Base-by-base conservation (phyloP, 2,888 invertebrate species). In the Glaucopsyche alexis region DNA sequence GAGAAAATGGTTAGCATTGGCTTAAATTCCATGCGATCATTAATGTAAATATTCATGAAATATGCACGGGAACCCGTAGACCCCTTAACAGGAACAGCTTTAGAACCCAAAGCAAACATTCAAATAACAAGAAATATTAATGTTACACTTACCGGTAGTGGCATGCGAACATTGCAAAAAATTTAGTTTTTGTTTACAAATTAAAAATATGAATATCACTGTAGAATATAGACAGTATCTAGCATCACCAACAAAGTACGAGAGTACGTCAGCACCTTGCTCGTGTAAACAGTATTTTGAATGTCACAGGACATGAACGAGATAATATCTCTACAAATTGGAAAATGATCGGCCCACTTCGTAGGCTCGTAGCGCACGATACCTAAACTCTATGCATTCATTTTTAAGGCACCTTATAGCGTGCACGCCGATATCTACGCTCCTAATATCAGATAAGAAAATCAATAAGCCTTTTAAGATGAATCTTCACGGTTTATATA, bases 381-480 rank as follows among this genome's bases (percentile, higher is more conserved):
- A 40, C 60, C 74, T 75, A 73, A 60, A 71, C 75, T 75, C 72
- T 75, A 38, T 9, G 45, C 29, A 19, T 29, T n/a, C 73, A 69
- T 77, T 77, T 81, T 83, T 81, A 81, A 80, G 82, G 84, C 85
- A 85, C 84, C 83, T 79, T 84, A 85, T 82, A 86, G 82, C 80
- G 84, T 86, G 85, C 85, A 85, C 81, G 83, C 84, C 81, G 81
- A 82, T 81, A 80, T 79, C 81, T 81, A 78, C 73, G 78, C 78
- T 78, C 76, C 76, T 77, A 77, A 77, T 78, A 76, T 83, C 82
- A 80, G 79, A 81, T 79, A 80, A 75, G 83, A 88, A 90, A 91
- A 91, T 91, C 91, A 86, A 91, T 92, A 91, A 85, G 79, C 79
- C 82, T 83, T 87, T 83, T 78, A 79, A 84, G 83, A 86, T 84